Evolutionary conservation across 2,113 vertebrate genomes (phyloP).

Genomic region (Grammomys surdaster): DNA sequence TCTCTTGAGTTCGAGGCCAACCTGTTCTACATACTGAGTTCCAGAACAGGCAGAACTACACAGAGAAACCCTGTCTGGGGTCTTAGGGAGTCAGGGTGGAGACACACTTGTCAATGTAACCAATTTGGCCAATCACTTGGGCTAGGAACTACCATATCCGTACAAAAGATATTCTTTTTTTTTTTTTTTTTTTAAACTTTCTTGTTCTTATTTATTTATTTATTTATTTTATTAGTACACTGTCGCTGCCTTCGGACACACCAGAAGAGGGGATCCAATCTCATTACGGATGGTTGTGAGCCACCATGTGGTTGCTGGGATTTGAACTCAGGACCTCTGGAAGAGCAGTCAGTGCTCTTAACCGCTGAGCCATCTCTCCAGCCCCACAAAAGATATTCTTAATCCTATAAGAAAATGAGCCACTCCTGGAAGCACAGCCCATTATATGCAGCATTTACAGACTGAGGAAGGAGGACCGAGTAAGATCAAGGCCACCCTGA

Average conservation of each 20-base stretch:
- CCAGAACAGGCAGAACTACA: not conserved
- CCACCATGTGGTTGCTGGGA: too few relatives aligned
- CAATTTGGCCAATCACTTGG: not conserved
- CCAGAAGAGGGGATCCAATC: too few relatives aligned
- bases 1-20: not conserved
- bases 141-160: not conserved
- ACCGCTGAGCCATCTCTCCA: too few relatives aligned
- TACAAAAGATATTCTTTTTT: not conserved
- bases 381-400: not conserved
- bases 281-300: too few relatives aligned
- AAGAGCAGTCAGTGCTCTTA: too few relatives aligned
- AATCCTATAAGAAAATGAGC: not conserved
- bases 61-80: not conserved
- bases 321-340: too few relatives aligned
- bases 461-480: not conserved
- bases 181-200: too few relatives aligned
- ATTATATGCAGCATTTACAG: not conserved
- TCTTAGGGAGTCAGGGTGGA: too few relatives aligned
- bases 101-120: not conserved
- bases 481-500: not conserved
- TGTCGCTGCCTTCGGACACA: too few relatives aligned
- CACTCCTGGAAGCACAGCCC: not conserved
- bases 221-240: too few relatives aligned
- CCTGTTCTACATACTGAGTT: not conserved
- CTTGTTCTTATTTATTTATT: too few relatives aligned